These are phyloP conservation scores for Poicephalus meyeri DNA, from an alignment of 2,113 vertebrate species.

Conservation along the genomic window DNA sequence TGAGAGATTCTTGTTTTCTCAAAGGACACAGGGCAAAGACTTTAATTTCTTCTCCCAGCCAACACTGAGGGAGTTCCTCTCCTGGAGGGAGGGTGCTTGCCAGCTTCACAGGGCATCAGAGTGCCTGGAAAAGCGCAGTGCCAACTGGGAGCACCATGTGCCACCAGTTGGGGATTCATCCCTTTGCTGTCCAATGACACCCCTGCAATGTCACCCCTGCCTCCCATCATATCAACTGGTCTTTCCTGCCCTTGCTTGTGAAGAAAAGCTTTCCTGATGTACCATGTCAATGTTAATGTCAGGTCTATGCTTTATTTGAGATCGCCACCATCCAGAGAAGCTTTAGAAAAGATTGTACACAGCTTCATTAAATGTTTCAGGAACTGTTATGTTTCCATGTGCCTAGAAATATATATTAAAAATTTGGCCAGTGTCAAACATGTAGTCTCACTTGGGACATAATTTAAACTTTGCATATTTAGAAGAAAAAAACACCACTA, in stretches of 20 bases:
- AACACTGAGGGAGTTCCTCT: slow-evolving; percentile 61
- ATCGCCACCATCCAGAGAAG: background rate
- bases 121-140: slow-evolving; percentile 29
- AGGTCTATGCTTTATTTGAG: background rate
- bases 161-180: accelerated
- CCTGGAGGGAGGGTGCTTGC: slow-evolving; percentile 37
- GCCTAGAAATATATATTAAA: background rate
- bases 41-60: slow-evolving; percentile 63
- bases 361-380: background rate
- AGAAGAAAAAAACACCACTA: background rate
- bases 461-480: background rate
- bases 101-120: background rate
- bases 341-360: background rate
- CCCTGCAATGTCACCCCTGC: accelerated
- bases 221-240: background rate
- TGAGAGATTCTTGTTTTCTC: slow-evolving; percentile 77
- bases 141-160: accelerated
- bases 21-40: slow-evolving; percentile 53
- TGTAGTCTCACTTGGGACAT: background rate
- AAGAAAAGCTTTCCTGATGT: background rate
- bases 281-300: accelerated
- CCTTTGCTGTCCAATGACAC: background rate
- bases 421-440: background rate
- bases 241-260: accelerated
- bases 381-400: background rate